Evolutionary conservation across 2,888 invertebrate species (phyloP).

Genomic region (Toxonevra muliebris): DNA sequence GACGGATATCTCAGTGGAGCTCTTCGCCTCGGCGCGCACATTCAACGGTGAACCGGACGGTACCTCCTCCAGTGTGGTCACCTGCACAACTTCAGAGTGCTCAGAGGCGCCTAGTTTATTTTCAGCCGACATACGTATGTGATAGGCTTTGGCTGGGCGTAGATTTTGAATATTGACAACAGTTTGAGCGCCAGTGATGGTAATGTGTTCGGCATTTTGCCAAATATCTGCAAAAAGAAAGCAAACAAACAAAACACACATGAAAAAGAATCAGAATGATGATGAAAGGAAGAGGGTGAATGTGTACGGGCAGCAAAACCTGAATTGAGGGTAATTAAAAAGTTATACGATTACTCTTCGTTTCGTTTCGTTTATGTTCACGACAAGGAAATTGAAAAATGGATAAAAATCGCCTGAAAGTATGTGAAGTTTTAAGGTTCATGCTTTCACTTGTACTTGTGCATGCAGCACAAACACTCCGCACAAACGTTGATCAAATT

Average conservation of each 20-base stretch:
- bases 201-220: constrained; percentile 83
- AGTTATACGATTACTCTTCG: not conserved
- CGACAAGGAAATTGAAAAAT: constrained; percentile 3
- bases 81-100: constrained; percentile 85
- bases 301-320: not conserved
- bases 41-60: constrained; percentile 85
- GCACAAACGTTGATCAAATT: not conserved
- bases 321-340: not conserved
- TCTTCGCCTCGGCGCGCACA: constrained; percentile 83
- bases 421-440: too few species aligned
- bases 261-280: not conserved
- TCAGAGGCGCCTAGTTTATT: constrained; percentile 89
- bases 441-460: too few species aligned
- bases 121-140: constrained; percentile 87
- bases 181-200: constrained; percentile 84
- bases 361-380: too few species aligned
- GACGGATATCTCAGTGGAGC: constrained; percentile 84
- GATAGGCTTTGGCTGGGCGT: constrained; percentile 87
- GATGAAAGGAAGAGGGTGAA: not conserved
- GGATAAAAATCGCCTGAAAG: not conserved
- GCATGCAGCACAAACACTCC: not conserved
- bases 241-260: not conserved
- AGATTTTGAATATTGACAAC: constrained; percentile 82
- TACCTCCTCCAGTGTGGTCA: constrained; percentile 86
- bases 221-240: constrained; percentile 70